phyloP scores from a whole-genome alignment of 1,140 invertebrate species.

The Amphibalanus amphitrite region DNA sequence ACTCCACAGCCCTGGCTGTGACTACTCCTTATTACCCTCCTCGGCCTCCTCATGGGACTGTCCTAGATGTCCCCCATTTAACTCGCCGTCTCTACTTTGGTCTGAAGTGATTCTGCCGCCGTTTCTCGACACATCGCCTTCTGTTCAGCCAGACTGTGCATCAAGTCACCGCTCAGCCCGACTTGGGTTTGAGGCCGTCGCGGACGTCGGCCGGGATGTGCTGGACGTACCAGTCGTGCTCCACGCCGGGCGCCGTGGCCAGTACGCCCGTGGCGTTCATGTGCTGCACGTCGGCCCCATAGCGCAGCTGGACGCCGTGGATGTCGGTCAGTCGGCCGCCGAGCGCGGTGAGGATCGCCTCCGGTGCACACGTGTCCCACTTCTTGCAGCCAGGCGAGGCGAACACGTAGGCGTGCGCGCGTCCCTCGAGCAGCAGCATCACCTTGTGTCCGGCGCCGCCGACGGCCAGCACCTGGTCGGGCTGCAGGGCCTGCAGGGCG shows the following conservation, averaged over 20 bases:
- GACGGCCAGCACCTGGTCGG: conserved; percentile 67
- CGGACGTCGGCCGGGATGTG: neutral
- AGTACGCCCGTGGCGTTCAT: conserved; percentile 66
- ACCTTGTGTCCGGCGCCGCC: conserved; percentile 96
- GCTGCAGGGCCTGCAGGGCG: conserved; percentile 63
- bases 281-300: conserved; percentile 38
- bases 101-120: too few species aligned
- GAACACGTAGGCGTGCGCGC: conserved; percentile 91
- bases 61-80: too few species aligned
- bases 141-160: too few species aligned
- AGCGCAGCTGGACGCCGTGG: conserved; percentile 61
- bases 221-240: conserved; percentile 31
- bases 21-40: too few species aligned
- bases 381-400: conserved; percentile 88
- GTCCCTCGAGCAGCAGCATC: conserved; percentile 76
- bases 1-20: too few species aligned
- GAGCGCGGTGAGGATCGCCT: conserved; percentile 67
- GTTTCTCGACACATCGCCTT: too few species aligned
- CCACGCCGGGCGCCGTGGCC: conserved; percentile 47
- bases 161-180: too few species aligned
- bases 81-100: too few species aligned
- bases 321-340: conserved; percentile 82
- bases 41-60: too few species aligned
- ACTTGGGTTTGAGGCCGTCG: too few species aligned
- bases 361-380: conserved; percentile 97